Conservation (phyloP, 2,113 vertebrate species). For the Seriola aureovittata region DNA sequence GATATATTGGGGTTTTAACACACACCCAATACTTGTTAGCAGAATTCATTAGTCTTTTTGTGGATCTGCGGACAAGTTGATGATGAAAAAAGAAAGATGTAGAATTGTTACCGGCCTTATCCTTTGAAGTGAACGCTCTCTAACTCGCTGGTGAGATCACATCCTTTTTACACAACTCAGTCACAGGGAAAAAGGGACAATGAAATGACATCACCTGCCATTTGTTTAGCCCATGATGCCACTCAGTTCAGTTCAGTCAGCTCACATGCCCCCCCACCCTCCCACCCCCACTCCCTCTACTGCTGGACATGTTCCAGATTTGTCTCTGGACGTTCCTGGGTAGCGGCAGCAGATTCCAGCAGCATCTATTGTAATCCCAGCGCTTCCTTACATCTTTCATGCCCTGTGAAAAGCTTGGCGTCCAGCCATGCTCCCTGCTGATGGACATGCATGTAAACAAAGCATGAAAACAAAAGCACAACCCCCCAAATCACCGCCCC, state of each 20-base stretch:
- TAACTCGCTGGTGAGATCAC: conserved; percentile 30
- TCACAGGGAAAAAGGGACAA: conserved; percentile 33
- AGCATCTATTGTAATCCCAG: conserved; percentile 47
- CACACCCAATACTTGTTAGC: neutral
- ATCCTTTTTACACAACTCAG: conserved; percentile 13
- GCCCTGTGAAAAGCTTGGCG: conserved; percentile 21
- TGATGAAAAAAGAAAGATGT: too few relatives aligned
- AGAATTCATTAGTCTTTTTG: neutral
- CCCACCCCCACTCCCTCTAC: neutral
- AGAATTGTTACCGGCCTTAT: neutral
- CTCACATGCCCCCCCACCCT: neutral
- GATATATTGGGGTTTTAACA: neutral
- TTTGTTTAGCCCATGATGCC: conserved; percentile 38
- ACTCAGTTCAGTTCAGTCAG: conserved; percentile 16
- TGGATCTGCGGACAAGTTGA: neutral
- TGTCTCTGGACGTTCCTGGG: conserved; percentile 14
- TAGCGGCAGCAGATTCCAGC: conserved; percentile 53
- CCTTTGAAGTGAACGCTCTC: neutral
- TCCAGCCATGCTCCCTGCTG: conserved; percentile 56
- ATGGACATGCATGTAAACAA: conserved; percentile 59
- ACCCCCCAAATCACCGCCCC: neutral
- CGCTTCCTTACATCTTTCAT: conserved; percentile 51
- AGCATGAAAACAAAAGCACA: conserved; percentile 47
- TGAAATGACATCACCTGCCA: conserved; percentile 69
- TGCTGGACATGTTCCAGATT: conserved; percentile 28